A percentile compares a stretch with the other conserved stretches of the same genome.
Conservation (phyloP, 2,888 invertebrate species). For the Xestia ashworthii region DNA sequence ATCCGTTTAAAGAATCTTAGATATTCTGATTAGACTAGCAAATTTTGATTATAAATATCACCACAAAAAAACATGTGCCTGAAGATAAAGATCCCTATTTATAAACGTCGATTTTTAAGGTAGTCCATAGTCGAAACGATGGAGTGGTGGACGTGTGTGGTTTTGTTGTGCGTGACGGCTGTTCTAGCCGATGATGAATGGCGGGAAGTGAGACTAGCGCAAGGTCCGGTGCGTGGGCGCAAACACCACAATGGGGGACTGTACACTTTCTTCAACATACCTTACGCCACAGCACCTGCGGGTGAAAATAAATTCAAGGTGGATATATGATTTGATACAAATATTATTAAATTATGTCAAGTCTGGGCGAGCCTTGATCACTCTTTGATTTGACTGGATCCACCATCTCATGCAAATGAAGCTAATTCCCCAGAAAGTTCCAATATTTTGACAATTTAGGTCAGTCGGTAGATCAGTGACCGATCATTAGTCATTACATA, state of each 20-base stretch:
- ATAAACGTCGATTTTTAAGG: background rate
- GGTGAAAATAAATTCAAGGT: slow-evolving; percentile 75
- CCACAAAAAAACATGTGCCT: background rate
- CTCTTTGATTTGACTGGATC: too few species aligned
- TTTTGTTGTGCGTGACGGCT: slow-evolving; percentile 16
- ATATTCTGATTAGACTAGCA: background rate
- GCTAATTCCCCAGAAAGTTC: too few species aligned
- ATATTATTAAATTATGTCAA: background rate
- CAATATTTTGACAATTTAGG: too few species aligned
- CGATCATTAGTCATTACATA: too few species aligned
- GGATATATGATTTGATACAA: background rate
- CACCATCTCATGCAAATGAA: too few species aligned
- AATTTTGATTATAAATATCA: background rate
- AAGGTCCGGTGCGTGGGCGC: slow-evolving; percentile 72
- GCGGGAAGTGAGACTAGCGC: slow-evolving; percentile 62
- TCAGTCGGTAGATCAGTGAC: too few species aligned
- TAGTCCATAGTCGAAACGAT: slow-evolving; percentile 14
- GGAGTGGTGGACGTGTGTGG: slow-evolving; percentile 28
- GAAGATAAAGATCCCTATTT: background rate
- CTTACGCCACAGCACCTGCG: slow-evolving; percentile 74
- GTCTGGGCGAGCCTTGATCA: too few species aligned
- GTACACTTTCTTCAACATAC: slow-evolving; percentile 73
- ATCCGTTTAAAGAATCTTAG: background rate
- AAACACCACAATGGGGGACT: slow-evolving; percentile 63
- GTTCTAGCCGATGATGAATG: slow-evolving; percentile 45